Conservation (phyloP, 2,888 invertebrate genomes). For the Baccha elongata region DNA sequence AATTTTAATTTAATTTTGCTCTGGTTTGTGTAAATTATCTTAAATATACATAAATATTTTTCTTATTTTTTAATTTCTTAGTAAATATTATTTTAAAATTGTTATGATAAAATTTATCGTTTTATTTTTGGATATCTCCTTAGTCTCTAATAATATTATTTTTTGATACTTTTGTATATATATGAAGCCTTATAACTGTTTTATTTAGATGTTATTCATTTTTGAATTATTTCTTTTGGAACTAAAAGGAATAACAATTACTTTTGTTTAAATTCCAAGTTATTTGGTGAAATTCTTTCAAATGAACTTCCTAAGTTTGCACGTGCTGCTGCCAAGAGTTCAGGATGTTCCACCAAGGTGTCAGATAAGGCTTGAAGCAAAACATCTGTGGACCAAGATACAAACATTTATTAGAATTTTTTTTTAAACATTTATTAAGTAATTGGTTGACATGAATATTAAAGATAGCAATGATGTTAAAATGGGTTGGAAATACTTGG, state of each 20-base stretch:
- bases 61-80: slow-evolving; percentile 11
- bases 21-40: slow-evolving; percentile 23
- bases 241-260: slow-evolving; percentile 4
- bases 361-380: slow-evolving; percentile 89
- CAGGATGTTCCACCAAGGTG: slow-evolving; percentile 89
- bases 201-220: slow-evolving; percentile 13
- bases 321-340: slow-evolving; percentile 85
- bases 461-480: no score
- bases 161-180: slow-evolving; percentile 29
- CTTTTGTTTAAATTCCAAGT: slow-evolving; percentile 75
- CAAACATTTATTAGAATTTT: background rate
- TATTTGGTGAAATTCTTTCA: slow-evolving; percentile 79
- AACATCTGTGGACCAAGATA: slow-evolving; percentile 86
- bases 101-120: slow-evolving; percentile 45
- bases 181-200: slow-evolving; percentile 8
- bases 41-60: slow-evolving; percentile 24
- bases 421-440: no score
- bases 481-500: no score
- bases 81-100: slow-evolving; percentile 38
- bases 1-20: slow-evolving; percentile 31
- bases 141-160: slow-evolving; percentile 33
- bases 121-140: slow-evolving; percentile 43
- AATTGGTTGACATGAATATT: no score
- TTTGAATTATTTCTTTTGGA: slow-evolving; percentile 19
- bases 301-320: slow-evolving; percentile 83